Evolutionary conservation across 1,140 invertebrate genomes (phyloP), one percentile per base, ranked within the genome.

Genomic region (Bradynema listronoti): DNA sequence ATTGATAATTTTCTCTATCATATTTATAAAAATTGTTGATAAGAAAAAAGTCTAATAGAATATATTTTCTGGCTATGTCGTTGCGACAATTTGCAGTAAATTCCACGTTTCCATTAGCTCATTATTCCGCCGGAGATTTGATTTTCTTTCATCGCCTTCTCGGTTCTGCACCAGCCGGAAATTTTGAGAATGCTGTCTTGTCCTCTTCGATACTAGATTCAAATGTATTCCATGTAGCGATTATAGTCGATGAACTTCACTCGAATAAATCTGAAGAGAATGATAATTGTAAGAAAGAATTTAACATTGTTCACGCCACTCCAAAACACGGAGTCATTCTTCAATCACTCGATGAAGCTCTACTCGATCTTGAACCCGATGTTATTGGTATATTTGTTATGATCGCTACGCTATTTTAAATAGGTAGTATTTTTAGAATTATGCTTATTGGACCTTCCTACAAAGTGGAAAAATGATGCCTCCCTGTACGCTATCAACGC

Each of bases 61-160:
- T n/a, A n/a, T n/a, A n/a, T n/a, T n/a, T n/a, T n/a, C n/a, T n/a
- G n/a, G n/a, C n/a, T n/a, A n/a, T n/a, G n/a, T n/a, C n/a, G n/a
- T n/a, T n/a, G n/a, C n/a, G n/a, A n/a, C n/a, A n/a, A n/a, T n/a
- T n/a, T n/a, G n/a, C n/a, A n/a, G n/a, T n/a, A n/a, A n/a, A n/a
- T 6, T 3, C 42, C 6, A 27, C 27, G 3, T 43, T 43, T 9
- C 3, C 42, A 43, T 50, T 32, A 5, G 47, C 5, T 9, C 4
- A 3, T 24, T 3, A 9, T 4, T 19, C 9, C 16, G 3, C 47
- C n/a, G 47, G 47, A 29, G 47, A 50, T 50, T 29, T 50, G 5
- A 32, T 50, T 3, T 50, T 50, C 34, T 50, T 50, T 50, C 47
- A 50, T 32, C 47, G 47, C 5, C 16, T 50, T 4, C 47, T n/a